Percentiles rank a stretch among this genome's conserved stretches.
These are phyloP conservation scores for Siniperca undulata DNA, from an alignment of 2,797 vertebrate genomes.

Conservation along the genomic window DNA sequence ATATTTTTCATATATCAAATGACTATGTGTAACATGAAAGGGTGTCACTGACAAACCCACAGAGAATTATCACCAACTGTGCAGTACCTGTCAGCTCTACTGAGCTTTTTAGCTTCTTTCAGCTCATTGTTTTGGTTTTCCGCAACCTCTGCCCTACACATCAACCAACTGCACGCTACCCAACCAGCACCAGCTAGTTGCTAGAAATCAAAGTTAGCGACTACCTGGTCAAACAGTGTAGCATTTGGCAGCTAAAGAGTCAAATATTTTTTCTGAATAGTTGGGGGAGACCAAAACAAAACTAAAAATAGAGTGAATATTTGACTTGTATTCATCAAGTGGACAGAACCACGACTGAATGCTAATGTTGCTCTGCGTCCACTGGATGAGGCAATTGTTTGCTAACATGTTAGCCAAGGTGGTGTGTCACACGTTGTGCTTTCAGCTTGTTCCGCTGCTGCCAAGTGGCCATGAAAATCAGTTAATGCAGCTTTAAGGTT, in stretches of 20 bases:
- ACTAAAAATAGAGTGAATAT: not conserved
- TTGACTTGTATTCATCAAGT: not conserved
- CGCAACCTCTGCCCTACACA: not conserved
- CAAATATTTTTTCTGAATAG: too few relatives aligned
- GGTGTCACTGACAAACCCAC: not conserved
- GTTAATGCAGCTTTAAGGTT: not conserved
- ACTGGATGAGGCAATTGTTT: not conserved
- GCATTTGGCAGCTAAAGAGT: not conserved
- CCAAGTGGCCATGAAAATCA: slow-evolving; percentile 8
- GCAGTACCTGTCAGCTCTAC: not conserved
- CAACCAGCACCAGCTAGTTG: not conserved
- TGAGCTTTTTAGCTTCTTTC: not conserved
- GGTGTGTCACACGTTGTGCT: not conserved
- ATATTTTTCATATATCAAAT: not conserved
- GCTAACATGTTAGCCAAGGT: not conserved
- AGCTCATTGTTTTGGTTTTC: not conserved
- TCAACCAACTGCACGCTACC: not conserved
- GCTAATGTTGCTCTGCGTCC: not conserved
- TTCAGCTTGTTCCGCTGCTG: not conserved
- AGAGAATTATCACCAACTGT: not conserved
- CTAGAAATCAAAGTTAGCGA: not conserved
- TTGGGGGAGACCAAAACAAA: not conserved
- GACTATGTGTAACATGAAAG: not conserved
- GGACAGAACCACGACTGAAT: not conserved
- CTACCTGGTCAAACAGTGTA: not conserved